Evolutionary conservation across 2,888 invertebrate species (phyloP), one percentile per base, ranked within the genome.

Genomic region (Leptinotarsa tumamoca): DNA sequence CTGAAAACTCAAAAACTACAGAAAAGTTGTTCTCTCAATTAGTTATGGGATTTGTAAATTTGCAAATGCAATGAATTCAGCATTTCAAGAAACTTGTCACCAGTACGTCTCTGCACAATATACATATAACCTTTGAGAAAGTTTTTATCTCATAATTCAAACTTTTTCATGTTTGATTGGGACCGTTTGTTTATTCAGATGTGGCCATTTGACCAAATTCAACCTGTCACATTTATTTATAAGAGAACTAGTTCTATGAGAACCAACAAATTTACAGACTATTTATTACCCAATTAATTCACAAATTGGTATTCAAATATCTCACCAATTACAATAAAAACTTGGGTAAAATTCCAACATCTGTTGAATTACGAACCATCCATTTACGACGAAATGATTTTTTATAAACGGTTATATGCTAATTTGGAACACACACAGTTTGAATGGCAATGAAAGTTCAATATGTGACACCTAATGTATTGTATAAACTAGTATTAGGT

Each of bases 271-370:
- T 63, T 63, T 63, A 27, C 17, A 63, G 63, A 63, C 63, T 63
- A 63, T 63, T 63, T 63, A 63, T 63, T 63, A 43, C 63, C 63
- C 63, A 43, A 63, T 63, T 63, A 63, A 63, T 63, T 63, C 63
- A 63, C 63, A n/a, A 63, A 17, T 63, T 17, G 4, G 43, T 43
- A 63, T 63, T 63, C 63, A 63, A 63, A 63, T 43, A 63, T 63
- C 43, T n/a, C 4, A 3, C 63, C 17, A 14, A 63, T 63, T 63
- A n/a, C 43, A 63, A 63, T 61, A 61, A 63, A 33, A 27, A 33
- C 43, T 27, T 63, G 17, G 17, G 27, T 43, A 33, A 63, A 63
- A 43, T 63, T 63, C 63, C 63, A 63, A 27, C 63, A 63, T 33
- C 27, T 63, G 63, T 63, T 63, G 63, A 63, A 63, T 63, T 63